Base-by-base conservation (phyloP, 2,113 vertebrate species). In the Bagarius yarrelli region DNA sequence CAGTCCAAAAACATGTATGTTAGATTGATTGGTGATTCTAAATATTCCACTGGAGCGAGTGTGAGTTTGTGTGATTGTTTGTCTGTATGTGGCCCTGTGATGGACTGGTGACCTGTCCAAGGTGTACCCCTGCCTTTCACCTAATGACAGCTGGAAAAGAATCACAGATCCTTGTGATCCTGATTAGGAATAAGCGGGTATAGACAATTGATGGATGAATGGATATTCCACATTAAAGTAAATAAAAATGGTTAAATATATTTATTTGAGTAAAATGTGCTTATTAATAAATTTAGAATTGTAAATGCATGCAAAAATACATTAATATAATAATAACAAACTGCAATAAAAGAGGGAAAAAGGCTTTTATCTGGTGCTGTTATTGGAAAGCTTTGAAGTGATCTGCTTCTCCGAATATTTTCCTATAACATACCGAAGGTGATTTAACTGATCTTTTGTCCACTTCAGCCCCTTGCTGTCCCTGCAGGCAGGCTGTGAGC, bases 401-500 rank as follows among this genome's bases (percentile, higher is more conserved):
- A 47, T 72, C 44, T 60, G 0, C 11, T 34, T 55, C 15, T 72
- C 19, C 30, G 47, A 30, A 53, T 72, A 53, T 32, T 73, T 55
- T 32, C 3, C 15, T 34, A 3, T 32, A 55, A 55, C 93, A 83
- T 84, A 94, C 93, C 76, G 92, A 90, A 25, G 92, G 90, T 19
- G 89, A 91, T 91, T 96, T 96, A 92, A 99, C 96, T 0, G 97
- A 98, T 91, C 93, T 95, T 89, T 98, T 99, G 90, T 99, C 97
- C 0, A 95, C 91, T 0, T 99, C 98, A 0, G 95, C 86, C 3
- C 96, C 96, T 85, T 99, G 98, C 90, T 99, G 98, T 83, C 96
- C 97, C 92, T 99, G 98, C 84, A 99, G 95, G 90, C 98, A 99
- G 70, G 95, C 96, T 0, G 95, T 95, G 83, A 99, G 94, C 89